phyloP scores from a whole-genome alignment of 2,113 vertebrate species.

The Garra rufa region DNA sequence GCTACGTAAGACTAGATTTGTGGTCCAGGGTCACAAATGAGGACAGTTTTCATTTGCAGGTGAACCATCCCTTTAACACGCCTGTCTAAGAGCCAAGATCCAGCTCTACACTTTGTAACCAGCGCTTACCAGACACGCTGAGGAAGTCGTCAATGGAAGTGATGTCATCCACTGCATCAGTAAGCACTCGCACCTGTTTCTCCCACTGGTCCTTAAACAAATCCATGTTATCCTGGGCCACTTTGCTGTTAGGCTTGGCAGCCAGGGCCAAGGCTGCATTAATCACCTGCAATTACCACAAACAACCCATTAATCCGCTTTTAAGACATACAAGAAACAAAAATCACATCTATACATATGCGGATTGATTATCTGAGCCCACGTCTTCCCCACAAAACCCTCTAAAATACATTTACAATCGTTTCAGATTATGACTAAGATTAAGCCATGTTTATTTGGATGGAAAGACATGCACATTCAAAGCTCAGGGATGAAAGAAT shows the following conservation, averaged over 20 bases:
- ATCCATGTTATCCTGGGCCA: slow-evolving; percentile 99
- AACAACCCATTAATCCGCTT: slow-evolving; percentile 68
- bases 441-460: slow-evolving; percentile 54
- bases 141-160: slow-evolving; percentile 99
- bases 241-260: slow-evolving; percentile 97
- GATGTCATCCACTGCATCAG: slow-evolving; percentile 98
- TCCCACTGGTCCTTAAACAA: slow-evolving; percentile 99
- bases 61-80: neutral
- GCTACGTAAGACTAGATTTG: no score
- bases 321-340: slow-evolving; percentile 58
- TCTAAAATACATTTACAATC: slow-evolving; percentile 53
- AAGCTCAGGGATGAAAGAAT: slow-evolving; percentile 63
- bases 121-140: slow-evolving; percentile 89
- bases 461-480: slow-evolving; percentile 54
- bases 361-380: slow-evolving; percentile 59
- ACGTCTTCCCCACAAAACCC: neutral
- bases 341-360: slow-evolving; percentile 62
- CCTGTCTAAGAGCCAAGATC: neutral
- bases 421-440: slow-evolving; percentile 55
- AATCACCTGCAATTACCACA: slow-evolving; percentile 89
- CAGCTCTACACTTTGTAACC: neutral
- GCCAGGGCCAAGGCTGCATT: slow-evolving; percentile 96
- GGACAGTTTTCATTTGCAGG: neutral
- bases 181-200: slow-evolving; percentile 95
- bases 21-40: no score